Evolutionary conservation across 1,140 invertebrate genomes (phyloP).

Genomic region (Aphidius ervi): DNA sequence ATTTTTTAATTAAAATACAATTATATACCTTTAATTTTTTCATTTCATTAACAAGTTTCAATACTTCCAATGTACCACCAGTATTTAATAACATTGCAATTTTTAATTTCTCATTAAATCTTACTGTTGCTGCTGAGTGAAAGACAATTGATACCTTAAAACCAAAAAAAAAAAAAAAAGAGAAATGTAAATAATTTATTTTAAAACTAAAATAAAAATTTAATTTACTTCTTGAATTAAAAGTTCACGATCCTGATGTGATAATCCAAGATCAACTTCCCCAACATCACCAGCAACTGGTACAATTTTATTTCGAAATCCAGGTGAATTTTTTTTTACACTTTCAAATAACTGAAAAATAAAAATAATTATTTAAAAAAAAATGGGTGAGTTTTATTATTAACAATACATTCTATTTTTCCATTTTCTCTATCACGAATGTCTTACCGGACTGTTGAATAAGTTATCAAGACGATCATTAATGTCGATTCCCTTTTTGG

Average conservation of each 20-base stretch:
- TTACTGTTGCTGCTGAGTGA: slow-evolving; percentile 64
- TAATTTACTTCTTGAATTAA: slow-evolving; percentile 59
- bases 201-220: neutral
- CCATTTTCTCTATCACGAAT: neutral
- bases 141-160: slow-evolving; percentile 57
- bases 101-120: slow-evolving; percentile 63
- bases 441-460: slow-evolving; percentile 60
- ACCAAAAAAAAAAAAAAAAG: slow-evolving; percentile 5
- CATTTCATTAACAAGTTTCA: slow-evolving; percentile 52
- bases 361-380: neutral
- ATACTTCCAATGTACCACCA: slow-evolving; percentile 57
- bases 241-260: slow-evolving; percentile 55
- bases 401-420: no score
- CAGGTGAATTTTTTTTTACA: slow-evolving; percentile 57
- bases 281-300: slow-evolving; percentile 63
- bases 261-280: slow-evolving; percentile 60
- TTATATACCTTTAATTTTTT: slow-evolving; percentile 47
- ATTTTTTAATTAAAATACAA: neutral
- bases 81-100: slow-evolving; percentile 65
- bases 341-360: slow-evolving; percentile 55
- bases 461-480: slow-evolving; percentile 63
- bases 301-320: slow-evolving; percentile 65
- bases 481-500: slow-evolving; percentile 71
- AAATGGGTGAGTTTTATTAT: neutral
- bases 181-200: neutral